These are phyloP conservation scores for Hirundichthys speculiger DNA, from an alignment of 2,113 vertebrate genomes.

Conservation along the genomic window DNA sequence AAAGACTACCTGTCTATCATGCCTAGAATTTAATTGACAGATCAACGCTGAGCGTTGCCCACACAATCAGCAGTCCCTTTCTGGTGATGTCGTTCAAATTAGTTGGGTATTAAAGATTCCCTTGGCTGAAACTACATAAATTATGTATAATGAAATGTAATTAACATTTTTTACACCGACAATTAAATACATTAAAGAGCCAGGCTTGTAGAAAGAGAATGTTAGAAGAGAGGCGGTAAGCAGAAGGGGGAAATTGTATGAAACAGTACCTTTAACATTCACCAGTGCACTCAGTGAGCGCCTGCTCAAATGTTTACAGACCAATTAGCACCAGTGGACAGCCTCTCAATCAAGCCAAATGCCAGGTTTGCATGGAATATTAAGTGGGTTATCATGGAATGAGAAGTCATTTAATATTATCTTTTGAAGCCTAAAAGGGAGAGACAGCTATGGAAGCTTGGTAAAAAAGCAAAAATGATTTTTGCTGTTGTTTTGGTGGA, in stretches of 20 bases:
- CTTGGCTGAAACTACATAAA: constrained; percentile 75
- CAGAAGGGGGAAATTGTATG: constrained; percentile 6
- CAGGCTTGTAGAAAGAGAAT: constrained; percentile 40
- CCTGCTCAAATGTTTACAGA: constrained; percentile 70
- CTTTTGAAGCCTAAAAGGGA: constrained; percentile 14
- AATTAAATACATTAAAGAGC: constrained; percentile 75
- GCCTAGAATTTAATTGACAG: constrained; percentile 59
- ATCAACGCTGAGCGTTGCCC: constrained; percentile 57
- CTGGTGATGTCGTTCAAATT: constrained; percentile 70
- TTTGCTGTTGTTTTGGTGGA: neutral
- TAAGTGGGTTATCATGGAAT: constrained; percentile 54
- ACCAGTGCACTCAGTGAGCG: constrained; percentile 38
- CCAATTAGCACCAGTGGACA: constrained; percentile 59
- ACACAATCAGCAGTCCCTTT: constrained; percentile 65
- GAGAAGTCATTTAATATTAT: constrained; percentile 46
- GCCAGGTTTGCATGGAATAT: constrained; percentile 68
- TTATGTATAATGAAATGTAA: constrained; percentile 80
- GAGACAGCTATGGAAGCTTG: constrained; percentile 3
- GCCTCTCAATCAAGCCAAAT: constrained; percentile 68
- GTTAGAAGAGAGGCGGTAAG: constrained; percentile 24
- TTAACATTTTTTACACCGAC: constrained; percentile 77
- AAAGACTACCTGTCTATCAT: constrained; percentile 64
- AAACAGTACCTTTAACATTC: constrained; percentile 56
- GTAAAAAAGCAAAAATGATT: neutral
- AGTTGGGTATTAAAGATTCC: constrained; percentile 74